Evolutionary conservation across 2,113 vertebrate genomes (phyloP), one percentile per base, ranked within the genome.

Genomic region (Hystrix brachyura): DNA sequence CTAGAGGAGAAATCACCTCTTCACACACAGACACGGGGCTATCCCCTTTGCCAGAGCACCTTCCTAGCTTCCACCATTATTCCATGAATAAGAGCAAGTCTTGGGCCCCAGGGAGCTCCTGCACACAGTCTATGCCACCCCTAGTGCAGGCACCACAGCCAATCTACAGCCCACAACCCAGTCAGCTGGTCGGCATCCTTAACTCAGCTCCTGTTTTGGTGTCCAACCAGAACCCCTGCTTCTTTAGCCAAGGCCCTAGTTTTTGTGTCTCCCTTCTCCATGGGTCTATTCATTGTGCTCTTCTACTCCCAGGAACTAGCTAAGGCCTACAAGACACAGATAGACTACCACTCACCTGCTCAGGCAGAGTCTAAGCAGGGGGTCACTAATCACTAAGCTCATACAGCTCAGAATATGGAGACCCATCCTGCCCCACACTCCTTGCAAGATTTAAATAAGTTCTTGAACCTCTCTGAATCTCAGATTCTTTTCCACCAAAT

Each of bases 401-500:
- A 51, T 2, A 18, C 0, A 72, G n/a, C 7, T 43, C 48, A 71
- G 74, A 72, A 71, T 92, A 25, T 18, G 51, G 91, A 55, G 15
- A 53, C 19, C 59, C 65, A 15, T 12, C 57, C 34, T 38, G 18
- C 18, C 7, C n/a, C 6, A 71, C 32, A 32, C 1, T 34, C 25
- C 9, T 83, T 74, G 1, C 78, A 81, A 93, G 53, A 78, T 78
- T 38, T 91, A 69, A 80, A 3, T 23, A 71, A 80, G 7, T 84
- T 92, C 46, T 76, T 95, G 19, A 91, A 89, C 5, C 14, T 78
- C 38, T 87, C 59, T 27, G 53, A 87, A 38, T 65, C 91, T 94
- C 55, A n/a, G 71, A 91, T 78, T 92, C 57, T 80, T 17, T 21
- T 79, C 69, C 46, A 78, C 64, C 46, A 78, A 25, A 69, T 51